These are phyloP conservation scores for Uropetala carovei DNA, from an alignment of 2,888 invertebrate genomes.

Conservation along the genomic window DNA sequence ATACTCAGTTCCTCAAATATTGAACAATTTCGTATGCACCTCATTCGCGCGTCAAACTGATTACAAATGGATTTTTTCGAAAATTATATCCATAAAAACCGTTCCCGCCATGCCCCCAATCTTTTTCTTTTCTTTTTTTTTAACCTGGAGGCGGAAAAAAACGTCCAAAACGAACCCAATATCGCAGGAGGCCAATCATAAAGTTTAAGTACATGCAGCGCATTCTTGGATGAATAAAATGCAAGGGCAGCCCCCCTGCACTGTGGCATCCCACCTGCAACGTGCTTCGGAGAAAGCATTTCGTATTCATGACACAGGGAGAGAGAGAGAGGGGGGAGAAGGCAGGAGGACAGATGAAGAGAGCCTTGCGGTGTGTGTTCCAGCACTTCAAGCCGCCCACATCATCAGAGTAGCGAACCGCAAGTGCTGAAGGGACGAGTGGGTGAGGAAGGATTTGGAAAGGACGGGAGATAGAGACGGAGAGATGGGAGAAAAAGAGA, in stretches of 20 bases:
- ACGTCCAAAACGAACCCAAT: not conserved
- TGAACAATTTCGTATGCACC: no score
- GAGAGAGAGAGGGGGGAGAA: not conserved
- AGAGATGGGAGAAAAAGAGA: not conserved
- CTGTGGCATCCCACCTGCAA: not conserved
- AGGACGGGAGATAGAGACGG: not conserved
- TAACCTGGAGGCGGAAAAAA: no score
- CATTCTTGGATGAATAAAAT: not conserved
- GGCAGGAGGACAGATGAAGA: not conserved
- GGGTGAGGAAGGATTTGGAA: not conserved
- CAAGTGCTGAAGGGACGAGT: constrained; percentile 7
- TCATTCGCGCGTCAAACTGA: no score
- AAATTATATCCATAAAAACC: no score
- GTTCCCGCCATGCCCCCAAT: no score
- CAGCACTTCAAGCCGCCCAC: constrained; percentile 35
- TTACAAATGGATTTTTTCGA: no score
- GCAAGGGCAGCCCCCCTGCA: not conserved
- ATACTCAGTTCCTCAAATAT: no score
- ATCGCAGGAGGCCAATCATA: not conserved
- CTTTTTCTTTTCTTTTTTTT: no score
- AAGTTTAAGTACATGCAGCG: not conserved
- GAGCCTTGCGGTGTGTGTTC: constrained; percentile 19
- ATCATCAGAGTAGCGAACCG: constrained; percentile 9
- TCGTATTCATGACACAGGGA: not conserved
- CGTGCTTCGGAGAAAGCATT: constrained; percentile 14